Evolutionary conservation across 53 echinoderm and acorn worm species (phyloP).

Genomic region (Echinometra lucunter): DNA sequence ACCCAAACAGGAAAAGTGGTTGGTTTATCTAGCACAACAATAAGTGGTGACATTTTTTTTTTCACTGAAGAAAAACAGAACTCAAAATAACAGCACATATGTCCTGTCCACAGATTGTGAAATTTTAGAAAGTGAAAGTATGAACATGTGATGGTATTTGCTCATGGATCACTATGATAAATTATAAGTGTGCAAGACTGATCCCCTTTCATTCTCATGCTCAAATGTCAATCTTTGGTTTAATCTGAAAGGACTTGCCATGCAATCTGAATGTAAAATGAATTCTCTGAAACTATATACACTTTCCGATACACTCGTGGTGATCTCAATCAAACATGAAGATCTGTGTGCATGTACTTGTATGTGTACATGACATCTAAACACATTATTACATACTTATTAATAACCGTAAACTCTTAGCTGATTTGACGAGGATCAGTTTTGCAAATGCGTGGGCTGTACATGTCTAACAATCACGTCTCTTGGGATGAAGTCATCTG

Average conservation of each 20-base stretch:
- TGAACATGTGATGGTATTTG: not conserved
- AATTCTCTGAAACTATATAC: no score
- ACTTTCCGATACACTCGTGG: no score
- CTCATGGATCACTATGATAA: not conserved
- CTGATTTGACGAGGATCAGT: not conserved
- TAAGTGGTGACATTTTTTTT: not conserved
- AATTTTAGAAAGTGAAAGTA: conserved; percentile 11
- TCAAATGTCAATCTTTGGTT: no score
- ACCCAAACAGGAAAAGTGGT: conserved; percentile 38
- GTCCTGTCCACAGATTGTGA: not conserved
- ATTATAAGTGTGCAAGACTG: not conserved
- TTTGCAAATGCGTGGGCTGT: not conserved
- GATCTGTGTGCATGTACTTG: no score
- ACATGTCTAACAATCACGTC: not conserved
- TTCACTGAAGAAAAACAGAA: not conserved
- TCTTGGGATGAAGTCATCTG: not conserved
- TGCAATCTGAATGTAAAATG: not conserved
- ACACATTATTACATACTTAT: not conserved
- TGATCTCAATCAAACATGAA: not conserved
- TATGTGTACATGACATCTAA: no score
- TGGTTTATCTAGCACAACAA: not conserved
- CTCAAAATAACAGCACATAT: not conserved
- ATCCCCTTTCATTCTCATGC: not conserved
- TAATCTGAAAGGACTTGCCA: not conserved
- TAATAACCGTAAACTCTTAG: not conserved